phyloP scores from a whole-genome alignment of 2,797 vertebrate species.

The Neosilurus mollespiculum region DNA sequence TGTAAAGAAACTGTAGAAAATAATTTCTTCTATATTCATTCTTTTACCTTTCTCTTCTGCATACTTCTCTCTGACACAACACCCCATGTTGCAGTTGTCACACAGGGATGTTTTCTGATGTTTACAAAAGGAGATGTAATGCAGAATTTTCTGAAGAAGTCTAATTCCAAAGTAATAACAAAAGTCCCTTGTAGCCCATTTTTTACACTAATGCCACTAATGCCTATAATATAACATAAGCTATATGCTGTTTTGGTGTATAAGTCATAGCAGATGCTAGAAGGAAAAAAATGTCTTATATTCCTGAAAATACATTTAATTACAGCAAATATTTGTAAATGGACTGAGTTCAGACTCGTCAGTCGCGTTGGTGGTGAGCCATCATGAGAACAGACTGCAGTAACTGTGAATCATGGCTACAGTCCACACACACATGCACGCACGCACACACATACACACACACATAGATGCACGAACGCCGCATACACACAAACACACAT shows the following conservation, averaged over 20 bases:
- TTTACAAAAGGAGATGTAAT: no score
- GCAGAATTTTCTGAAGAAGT: no score
- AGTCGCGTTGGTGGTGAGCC: slow-evolving; percentile 29
- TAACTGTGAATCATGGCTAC: slow-evolving; percentile 19
- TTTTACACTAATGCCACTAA: background rate
- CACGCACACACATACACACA: background rate
- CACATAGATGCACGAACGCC: background rate
- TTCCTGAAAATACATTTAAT: slow-evolving; percentile 27
- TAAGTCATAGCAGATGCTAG: slow-evolving; percentile 15
- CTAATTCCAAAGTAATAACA: no score
- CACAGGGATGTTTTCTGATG: no score
- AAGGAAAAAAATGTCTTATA: slow-evolving; percentile 8
- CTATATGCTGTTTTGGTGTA: slow-evolving; percentile 11
- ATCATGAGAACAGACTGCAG: slow-evolving; percentile 29
- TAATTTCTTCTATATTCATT: no score
- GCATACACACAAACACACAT: background rate
- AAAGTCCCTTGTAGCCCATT: background rate
- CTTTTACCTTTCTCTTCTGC: no score
- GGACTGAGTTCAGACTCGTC: slow-evolving; percentile 20
- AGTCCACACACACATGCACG: slow-evolving; percentile 11
- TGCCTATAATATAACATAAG: background rate
- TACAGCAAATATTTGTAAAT: slow-evolving; percentile 34
- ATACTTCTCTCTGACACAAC: no score
- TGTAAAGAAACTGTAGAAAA: no score
- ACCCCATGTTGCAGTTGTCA: no score